Percentiles rank a stretch among this genome's conserved stretches.
These are phyloP conservation scores for Hirtodrosophila confusa DNA, from an alignment of 2,888 invertebrate species.

Conservation along the genomic window DNA sequence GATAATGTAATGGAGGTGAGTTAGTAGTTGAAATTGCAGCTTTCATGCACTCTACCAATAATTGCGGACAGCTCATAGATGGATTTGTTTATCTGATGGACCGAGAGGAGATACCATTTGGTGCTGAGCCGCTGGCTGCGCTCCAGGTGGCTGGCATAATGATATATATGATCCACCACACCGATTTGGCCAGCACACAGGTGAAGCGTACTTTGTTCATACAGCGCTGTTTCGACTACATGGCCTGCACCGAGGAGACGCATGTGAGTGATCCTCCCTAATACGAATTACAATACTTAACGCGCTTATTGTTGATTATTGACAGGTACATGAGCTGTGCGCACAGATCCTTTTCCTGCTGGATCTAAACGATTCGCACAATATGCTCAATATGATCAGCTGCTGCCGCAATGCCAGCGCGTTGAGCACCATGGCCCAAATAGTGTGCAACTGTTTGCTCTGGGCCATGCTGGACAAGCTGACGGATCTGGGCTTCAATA, in stretches of 20 bases:
- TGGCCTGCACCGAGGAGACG: slow-evolving; percentile 61
- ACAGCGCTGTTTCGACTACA: slow-evolving; percentile 56
- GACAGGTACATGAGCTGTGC: slow-evolving; percentile 54
- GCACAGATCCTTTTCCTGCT: slow-evolving; percentile 39
- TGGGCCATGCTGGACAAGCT: slow-evolving; percentile 56
- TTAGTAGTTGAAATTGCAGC: background rate
- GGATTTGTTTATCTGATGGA: slow-evolving; percentile 45
- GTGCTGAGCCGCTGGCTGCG: slow-evolving; percentile 44
- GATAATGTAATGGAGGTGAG: slow-evolving; percentile 55
- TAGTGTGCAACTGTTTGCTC: slow-evolving; percentile 50
- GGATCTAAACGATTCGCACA: slow-evolving; percentile 37
- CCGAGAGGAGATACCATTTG: slow-evolving; percentile 52
- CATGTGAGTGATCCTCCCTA: slow-evolving; percentile 31
- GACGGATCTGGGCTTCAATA: slow-evolving; percentile 45
- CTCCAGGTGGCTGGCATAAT: slow-evolving; percentile 60
- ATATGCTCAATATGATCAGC: slow-evolving; percentile 49
- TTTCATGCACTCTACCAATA: too few species aligned
- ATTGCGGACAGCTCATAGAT: slow-evolving; percentile 26
- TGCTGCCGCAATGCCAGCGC: slow-evolving; percentile 59
- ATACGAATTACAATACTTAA: background rate
- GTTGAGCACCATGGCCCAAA: slow-evolving; percentile 55
- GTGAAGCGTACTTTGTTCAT: slow-evolving; percentile 48
- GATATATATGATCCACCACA: slow-evolving; percentile 54
- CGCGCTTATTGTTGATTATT: background rate
- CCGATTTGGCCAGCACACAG: slow-evolving; percentile 34